Conservation (phyloP, 2,113 vertebrate genomes). For the Pollachius pollachius region DNA sequence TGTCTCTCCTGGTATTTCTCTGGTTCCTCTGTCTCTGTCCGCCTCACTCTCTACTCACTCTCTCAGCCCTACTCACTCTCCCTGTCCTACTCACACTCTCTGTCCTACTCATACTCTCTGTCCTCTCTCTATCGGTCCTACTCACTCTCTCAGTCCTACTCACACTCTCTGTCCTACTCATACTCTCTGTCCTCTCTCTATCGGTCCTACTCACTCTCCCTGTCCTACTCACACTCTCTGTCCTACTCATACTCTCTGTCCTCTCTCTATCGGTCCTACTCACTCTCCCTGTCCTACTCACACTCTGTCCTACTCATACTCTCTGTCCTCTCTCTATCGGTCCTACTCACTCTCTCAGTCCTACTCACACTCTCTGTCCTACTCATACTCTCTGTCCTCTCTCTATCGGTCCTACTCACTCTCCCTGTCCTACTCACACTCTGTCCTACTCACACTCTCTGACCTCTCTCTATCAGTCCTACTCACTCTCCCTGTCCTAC, state of each 20-base stretch:
- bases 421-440: neutral
- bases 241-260: neutral
- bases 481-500: slow-evolving; percentile 13
- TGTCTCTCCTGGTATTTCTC: no score
- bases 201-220: neutral
- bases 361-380: slow-evolving; percentile 11
- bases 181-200: slow-evolving; percentile 9
- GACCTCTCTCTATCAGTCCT: neutral
- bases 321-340: slow-evolving; percentile 4
- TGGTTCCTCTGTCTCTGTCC: neutral
- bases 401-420: neutral
- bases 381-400: slow-evolving; percentile 12
- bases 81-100: slow-evolving; percentile 18
- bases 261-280: neutral
- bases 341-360: slow-evolving; percentile 13
- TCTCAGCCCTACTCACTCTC: slow-evolving; percentile 4
- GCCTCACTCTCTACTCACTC: neutral
- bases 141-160: slow-evolving; percentile 9
- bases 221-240: neutral
- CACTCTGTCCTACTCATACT: slow-evolving; percentile 3
- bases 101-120: neutral
- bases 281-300: slow-evolving; percentile 19
- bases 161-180: slow-evolving; percentile 13
- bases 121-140: slow-evolving; percentile 13
- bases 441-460: neutral